Evolutionary conservation across 2,113 vertebrate genomes (phyloP).

Genomic region (Anas platyrhynchos): DNA sequence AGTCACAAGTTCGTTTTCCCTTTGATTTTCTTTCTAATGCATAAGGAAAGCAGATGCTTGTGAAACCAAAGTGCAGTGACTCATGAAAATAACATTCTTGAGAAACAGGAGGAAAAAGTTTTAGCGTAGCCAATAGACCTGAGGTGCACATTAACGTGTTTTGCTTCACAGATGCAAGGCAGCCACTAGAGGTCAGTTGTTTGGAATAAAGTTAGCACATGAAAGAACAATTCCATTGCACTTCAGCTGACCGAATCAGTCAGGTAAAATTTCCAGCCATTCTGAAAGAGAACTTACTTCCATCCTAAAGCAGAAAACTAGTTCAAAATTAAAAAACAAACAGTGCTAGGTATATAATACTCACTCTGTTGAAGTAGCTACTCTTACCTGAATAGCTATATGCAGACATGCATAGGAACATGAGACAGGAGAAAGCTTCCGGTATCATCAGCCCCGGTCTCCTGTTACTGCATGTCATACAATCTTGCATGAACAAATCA

Average conservation of each 20-base stretch:
- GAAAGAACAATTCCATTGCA: not conserved
- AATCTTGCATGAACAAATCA: not conserved
- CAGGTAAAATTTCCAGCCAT: not conserved
- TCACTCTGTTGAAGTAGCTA: not conserved
- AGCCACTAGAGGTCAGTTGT: slow-evolving; percentile 54
- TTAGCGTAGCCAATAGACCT: not conserved
- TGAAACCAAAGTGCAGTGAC: not conserved
- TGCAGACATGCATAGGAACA: not conserved
- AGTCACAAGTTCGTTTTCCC: not conserved
- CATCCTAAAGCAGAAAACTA: not conserved
- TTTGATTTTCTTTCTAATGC: not conserved
- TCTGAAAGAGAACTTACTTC: not conserved
- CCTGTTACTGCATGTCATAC: not conserved
- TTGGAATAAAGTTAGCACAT: not conserved
- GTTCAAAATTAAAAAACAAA: not conserved
- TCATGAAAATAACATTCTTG: not conserved
- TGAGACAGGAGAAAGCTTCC: not conserved
- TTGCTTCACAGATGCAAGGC: not conserved
- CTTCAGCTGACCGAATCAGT: not conserved
- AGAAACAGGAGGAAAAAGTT: not conserved
- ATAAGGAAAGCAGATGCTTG: not conserved
- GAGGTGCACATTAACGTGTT: not conserved
- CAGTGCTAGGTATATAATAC: not conserved
- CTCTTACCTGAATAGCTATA: not conserved
- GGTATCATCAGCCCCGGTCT: not conserved